Percentiles rank a stretch among this genome's conserved stretches.
Evolutionary conservation across 2,888 invertebrate species (phyloP).

Genomic region (Quadroppia sp.): DNA sequence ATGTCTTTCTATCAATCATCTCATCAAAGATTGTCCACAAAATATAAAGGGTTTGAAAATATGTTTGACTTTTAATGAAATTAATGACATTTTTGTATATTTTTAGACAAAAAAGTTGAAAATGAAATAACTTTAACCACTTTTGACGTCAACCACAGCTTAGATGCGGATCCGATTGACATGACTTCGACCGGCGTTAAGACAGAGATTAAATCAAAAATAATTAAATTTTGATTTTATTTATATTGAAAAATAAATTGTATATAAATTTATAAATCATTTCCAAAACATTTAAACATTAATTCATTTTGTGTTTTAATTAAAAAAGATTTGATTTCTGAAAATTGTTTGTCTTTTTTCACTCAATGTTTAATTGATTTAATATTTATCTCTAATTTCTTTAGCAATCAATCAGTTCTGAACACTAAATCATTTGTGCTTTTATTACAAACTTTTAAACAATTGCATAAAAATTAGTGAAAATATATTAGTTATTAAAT

Average conservation of each 20-base stretch:
- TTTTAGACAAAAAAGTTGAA: constrained; percentile 12
- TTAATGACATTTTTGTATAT: background rate
- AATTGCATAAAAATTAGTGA: constrained; percentile 22
- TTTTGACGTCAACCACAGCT: background rate
- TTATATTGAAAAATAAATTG: background rate
- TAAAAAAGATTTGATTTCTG: no score
- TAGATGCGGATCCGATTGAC: constrained; percentile 17
- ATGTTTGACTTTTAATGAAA: background rate
- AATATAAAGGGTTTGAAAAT: constrained; percentile 51
- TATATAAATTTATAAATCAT: background rate
- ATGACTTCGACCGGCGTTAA: background rate
- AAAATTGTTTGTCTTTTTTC: no score
- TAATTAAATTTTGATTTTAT: constrained; percentile 23
- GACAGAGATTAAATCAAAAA: background rate
- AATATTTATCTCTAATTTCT: background rate
- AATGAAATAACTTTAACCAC: constrained; percentile 3
- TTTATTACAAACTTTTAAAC: background rate
- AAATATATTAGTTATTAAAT: constrained; percentile 10
- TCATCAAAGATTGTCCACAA: constrained; percentile 73
- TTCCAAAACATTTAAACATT: no score
- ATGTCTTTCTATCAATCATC: constrained; percentile 79
- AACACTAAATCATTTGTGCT: background rate
- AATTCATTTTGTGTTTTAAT: no score
- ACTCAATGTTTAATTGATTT: no score
- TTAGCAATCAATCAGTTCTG: background rate